Base-by-base conservation (phyloP, 1,140 invertebrate genomes). In the Chionoecetes opilio region DNA sequence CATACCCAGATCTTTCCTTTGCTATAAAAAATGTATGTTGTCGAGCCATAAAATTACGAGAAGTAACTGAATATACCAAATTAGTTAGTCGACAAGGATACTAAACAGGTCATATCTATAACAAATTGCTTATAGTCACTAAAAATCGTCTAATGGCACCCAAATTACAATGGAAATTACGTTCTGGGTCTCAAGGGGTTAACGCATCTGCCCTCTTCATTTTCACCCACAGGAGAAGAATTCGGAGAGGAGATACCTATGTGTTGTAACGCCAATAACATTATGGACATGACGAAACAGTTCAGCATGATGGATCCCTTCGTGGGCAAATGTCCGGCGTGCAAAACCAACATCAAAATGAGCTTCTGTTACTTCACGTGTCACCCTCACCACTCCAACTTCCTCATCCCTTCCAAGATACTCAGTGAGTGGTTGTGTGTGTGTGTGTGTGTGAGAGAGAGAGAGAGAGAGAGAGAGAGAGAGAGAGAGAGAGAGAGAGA, bases 301-400 rank as follows among this genome's bases (percentile, higher is more conserved):
- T 92, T 92, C 37, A 9, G 34, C 2, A 3, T 26, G 31, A 11
- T 92, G 91, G 34, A 92, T 41, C 2, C 21, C 32, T 75, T 92
- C 53, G 0, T 92, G n/a, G 75, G 9, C 0, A 35, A 92, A 35
- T 92, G 91, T 37, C 63, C 63, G 6, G 63, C 91, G 0, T 92
- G 90, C 90, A 26, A 37, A 29, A 31, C 34, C 26, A 92, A 92
- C 34, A 92, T 92, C 26, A 92, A 92, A n/a, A 92, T n/a, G 53
- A 84, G n/a, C 75, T 92, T 92, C 91, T 92, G 91, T 29, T 92
- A 92, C 91, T 93, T 93, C 37, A 93, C 92, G 26, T 93, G 92
- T 21, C 92, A 93, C 14, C 92, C 82, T 1, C 35, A 38, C 5
- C 92, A 93, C 37, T 93, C 92, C 37, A 93, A 86, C 38, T 93